Evolutionary conservation across 2,113 vertebrate genomes (phyloP).

Genomic region (Chaetura pelagica): DNA sequence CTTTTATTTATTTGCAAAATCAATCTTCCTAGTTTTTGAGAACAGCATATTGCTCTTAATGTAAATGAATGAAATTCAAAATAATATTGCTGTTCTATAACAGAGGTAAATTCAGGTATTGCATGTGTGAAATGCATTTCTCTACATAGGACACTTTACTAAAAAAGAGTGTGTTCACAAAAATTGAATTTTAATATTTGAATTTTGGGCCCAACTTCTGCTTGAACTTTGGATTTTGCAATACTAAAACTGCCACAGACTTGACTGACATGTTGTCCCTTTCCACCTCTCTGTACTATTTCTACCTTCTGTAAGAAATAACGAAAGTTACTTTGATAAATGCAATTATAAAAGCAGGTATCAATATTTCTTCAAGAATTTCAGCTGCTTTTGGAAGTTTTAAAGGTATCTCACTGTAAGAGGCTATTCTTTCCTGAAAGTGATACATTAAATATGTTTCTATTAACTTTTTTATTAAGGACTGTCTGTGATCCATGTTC

Average conservation of each 20-base stretch:
- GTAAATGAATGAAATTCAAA: neutral
- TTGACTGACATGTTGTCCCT: neutral
- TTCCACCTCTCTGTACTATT: accelerated
- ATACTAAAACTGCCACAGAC: neutral
- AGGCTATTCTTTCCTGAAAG: neutral
- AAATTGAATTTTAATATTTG: neutral
- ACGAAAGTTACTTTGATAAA: neutral
- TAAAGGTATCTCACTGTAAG: neutral
- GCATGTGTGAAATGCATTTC: neutral
- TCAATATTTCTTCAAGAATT: neutral
- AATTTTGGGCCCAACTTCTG: neutral
- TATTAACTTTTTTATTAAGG: neutral
- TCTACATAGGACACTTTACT: neutral
- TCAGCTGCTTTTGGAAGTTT: neutral
- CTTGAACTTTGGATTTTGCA: neutral
- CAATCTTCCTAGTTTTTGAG: neutral
- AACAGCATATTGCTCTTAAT: neutral
- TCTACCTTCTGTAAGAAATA: neutral
- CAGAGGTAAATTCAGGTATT: neutral
- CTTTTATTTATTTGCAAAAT: neutral
- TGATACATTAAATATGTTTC: neutral
- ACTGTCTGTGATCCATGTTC: neutral
- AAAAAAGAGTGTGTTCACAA: neutral
- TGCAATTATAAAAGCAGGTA: neutral
- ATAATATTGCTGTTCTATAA: neutral